Evolutionary conservation across 2,113 vertebrate genomes (phyloP), one percentile per base, ranked within the genome.

Genomic region (Amia ocellicauda): DNA sequence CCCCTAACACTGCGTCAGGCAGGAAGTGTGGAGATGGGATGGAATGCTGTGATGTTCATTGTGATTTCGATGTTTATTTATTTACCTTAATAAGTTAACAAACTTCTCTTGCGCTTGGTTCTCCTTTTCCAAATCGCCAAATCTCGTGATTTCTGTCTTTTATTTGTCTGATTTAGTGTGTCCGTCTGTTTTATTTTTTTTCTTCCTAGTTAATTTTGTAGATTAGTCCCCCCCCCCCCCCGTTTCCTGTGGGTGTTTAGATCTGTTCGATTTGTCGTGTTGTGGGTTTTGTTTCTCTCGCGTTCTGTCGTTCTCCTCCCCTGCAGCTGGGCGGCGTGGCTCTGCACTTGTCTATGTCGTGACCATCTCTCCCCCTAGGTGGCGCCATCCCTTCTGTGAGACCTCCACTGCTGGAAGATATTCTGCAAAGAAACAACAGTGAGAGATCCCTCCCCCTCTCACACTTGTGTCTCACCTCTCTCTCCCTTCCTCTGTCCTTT

Each of bases 371-470:
- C 76, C 78, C 45, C 89, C 91, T 93, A 95, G 86, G 93, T 95
- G 84, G 88, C 89, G 53, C 88, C 90, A 71, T 93, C 93, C 83
- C 90, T 91, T 87, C 93, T 93, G 86, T 95, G 92, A 84, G 88
- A 82, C 78, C 95, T 87, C 83, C 89, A 86, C 87, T 94, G 89
- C 85, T 94, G 95, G 86, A 96, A 96, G 89, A 97, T 93, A 81
- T 98, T 97, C 95, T 98, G 90, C 31, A 82, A 90, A 64, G 83
- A 63, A 88, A 36, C 31, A 10, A 10, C 31, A 36, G 31, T 36
- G 10, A 3, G 31, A 36, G n/a, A 5, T 36, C 1, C 5, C 31
- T 7, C 31, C 31, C 31, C 31, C 1, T 11, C 31, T 36, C 31
- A 36, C 31, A 5, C 31, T 11, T 7, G 31, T 36, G 10, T n/a